Conservation (phyloP, 2,797 vertebrate species). For the Microctenopoma lineatum region DNA sequence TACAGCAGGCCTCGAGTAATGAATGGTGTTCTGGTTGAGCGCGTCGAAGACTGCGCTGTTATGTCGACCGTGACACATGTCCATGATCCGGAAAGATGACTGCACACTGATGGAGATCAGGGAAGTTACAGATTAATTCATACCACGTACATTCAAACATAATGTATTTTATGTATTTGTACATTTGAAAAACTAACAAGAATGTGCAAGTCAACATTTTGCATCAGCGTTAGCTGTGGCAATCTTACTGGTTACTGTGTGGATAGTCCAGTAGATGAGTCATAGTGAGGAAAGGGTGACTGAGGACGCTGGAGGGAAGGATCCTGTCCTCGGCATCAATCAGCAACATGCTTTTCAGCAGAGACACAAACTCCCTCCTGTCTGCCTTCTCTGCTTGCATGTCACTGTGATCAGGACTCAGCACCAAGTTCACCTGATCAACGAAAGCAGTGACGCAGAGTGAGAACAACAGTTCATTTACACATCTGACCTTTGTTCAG, state of each 20-base stretch:
- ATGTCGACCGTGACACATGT: constrained; percentile 91
- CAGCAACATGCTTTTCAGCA: constrained; percentile 96
- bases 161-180: not conserved
- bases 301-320: constrained; percentile 89
- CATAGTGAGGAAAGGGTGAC: constrained; percentile 97
- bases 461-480: not conserved
- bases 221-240: not conserved
- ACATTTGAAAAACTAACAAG: not conserved
- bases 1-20: constrained; percentile 88
- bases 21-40: constrained; percentile 92
- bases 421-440: constrained; percentile 93
- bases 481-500: not conserved
- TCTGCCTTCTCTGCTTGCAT: constrained; percentile 96
- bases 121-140: not conserved
- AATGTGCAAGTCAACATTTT: constrained; percentile 5
- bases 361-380: constrained; percentile 93
- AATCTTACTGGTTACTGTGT: constrained; percentile 94
- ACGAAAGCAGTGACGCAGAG: not conserved
- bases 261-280: constrained; percentile 97
- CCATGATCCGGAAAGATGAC: constrained; percentile 98
- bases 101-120: constrained; percentile 85
- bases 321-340: constrained; percentile 94
- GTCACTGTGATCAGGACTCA: constrained; percentile 93
- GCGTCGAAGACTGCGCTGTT: constrained; percentile 84
- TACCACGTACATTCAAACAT: not conserved